Evolutionary conservation across 2,113 vertebrate genomes (phyloP).

Genomic region (Irena cyanogastra): DNA sequence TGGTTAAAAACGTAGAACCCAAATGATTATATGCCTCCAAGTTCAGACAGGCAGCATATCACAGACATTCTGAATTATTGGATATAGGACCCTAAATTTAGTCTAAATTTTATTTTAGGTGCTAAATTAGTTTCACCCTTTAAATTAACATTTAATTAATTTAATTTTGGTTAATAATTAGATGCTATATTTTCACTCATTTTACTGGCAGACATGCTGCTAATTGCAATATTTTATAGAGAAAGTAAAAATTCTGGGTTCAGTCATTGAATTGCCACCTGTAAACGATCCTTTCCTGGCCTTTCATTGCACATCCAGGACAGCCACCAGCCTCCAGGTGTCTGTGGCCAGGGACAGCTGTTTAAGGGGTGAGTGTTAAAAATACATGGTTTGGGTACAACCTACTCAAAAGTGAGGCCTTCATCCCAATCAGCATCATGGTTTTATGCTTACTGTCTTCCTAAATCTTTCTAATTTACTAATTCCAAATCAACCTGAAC

Average conservation of each 20-base stretch:
- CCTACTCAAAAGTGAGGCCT: not conserved
- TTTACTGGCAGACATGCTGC: not conserved
- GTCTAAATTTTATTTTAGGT: not conserved
- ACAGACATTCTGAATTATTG: not conserved
- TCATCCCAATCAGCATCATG: not conserved
- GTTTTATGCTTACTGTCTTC: not conserved
- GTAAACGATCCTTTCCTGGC: not conserved
- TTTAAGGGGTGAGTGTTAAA: not conserved
- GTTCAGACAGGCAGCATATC: not conserved
- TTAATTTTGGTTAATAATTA: not conserved
- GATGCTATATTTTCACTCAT: not conserved
- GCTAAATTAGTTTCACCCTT: not conserved
- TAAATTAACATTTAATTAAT: not conserved
- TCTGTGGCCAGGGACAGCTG: not conserved
- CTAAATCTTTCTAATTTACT: not conserved
- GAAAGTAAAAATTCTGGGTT: not conserved
- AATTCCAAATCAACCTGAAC: not conserved
- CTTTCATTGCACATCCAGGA: not conserved
- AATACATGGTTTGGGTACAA: not conserved
- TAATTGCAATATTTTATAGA: slow-evolving; percentile 19
- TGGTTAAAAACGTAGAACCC: not conserved
- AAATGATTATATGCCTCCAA: not conserved
- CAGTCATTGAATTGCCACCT: not conserved
- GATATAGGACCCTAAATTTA: not conserved
- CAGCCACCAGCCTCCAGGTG: not conserved